Conservation (phyloP, 2,113 vertebrate species). For the Sakesphorus luctuosus region DNA sequence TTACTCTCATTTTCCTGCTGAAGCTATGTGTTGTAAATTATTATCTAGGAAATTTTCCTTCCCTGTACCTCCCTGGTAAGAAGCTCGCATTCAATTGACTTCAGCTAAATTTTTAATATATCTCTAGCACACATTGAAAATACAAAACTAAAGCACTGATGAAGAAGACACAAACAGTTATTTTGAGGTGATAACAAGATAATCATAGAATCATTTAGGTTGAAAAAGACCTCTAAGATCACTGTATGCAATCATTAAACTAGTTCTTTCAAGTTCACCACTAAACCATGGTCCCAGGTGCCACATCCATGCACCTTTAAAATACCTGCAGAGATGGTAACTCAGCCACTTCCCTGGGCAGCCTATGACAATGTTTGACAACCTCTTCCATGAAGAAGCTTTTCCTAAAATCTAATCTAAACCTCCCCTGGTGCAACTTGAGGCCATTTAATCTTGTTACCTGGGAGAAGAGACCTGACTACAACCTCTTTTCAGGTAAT, state of each 20-base stretch:
- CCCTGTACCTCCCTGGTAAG: neutral
- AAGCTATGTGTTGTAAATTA: neutral
- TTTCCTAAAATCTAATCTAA: neutral
- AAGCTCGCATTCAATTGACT: neutral
- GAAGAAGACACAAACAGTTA: neutral
- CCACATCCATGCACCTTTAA: neutral
- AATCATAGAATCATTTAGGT: neutral
- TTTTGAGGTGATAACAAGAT: neutral
- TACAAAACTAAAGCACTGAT: neutral
- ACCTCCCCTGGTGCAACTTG: neutral
- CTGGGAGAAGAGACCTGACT: too few species aligned
- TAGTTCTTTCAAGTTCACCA: neutral
- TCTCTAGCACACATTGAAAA: neutral
- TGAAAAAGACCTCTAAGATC: neutral
- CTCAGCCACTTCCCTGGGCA: neutral
- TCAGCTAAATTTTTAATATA: neutral
- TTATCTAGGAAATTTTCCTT: neutral
- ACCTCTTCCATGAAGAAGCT: neutral
- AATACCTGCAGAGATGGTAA: neutral
- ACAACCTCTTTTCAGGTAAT: too few species aligned
- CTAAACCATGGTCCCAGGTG: neutral
- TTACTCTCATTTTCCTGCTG: neutral
- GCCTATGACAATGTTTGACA: neutral
- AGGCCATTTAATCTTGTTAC: too few species aligned
- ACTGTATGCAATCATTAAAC: neutral